Evolutionary conservation across 2,797 vertebrate species (phyloP).

Genomic region (Echeneis naucrates): DNA sequence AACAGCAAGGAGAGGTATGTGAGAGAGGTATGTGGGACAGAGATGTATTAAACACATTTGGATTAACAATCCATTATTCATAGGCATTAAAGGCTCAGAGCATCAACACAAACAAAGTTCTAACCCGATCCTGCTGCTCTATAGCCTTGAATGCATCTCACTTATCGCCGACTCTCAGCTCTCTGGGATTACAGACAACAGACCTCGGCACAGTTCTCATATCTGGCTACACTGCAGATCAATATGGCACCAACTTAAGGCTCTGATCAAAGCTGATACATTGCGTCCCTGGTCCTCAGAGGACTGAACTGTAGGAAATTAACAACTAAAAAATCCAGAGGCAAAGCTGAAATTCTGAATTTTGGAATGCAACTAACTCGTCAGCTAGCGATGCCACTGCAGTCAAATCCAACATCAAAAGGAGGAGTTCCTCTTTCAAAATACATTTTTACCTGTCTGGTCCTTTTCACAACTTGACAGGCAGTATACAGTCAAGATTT

Average conservation of each 20-base stretch:
- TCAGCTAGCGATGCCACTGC: conserved; percentile 2
- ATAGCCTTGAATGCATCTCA: conserved; percentile 44
- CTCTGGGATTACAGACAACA: conserved; percentile 42
- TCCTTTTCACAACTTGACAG: conserved; percentile 39
- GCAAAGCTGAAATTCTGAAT: conserved; percentile 18
- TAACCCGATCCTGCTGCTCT: conserved; percentile 47
- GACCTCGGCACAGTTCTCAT: conserved; percentile 33
- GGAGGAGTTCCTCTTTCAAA: conserved; percentile 39
- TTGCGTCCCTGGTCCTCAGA: conserved; percentile 6
- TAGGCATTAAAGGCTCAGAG: conserved; percentile 44
- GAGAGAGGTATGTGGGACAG: conserved; percentile 20
- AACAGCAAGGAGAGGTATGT: no score
- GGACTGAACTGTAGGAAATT: conserved; percentile 7
- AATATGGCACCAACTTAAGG: conserved; percentile 51
- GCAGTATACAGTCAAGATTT: conserved; percentile 10
- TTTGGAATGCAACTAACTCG: conserved; percentile 25
- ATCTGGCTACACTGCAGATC: conserved; percentile 57
- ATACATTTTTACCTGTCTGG: conserved; percentile 17
- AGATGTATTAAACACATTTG: conserved; percentile 61
- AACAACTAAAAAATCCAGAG: conserved; percentile 11
- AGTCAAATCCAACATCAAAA: conserved; percentile 47
- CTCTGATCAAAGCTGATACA: conserved; percentile 40
- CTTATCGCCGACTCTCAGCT: conserved; percentile 49
- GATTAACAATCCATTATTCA: conserved; percentile 73
- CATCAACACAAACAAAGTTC: conserved; percentile 64